A percentile compares a stretch with the other conserved stretches of the same genome.
These are phyloP conservation scores for Knipowitschia caucasica DNA, from an alignment of 2,797 vertebrate species.

Conservation along the genomic window DNA sequence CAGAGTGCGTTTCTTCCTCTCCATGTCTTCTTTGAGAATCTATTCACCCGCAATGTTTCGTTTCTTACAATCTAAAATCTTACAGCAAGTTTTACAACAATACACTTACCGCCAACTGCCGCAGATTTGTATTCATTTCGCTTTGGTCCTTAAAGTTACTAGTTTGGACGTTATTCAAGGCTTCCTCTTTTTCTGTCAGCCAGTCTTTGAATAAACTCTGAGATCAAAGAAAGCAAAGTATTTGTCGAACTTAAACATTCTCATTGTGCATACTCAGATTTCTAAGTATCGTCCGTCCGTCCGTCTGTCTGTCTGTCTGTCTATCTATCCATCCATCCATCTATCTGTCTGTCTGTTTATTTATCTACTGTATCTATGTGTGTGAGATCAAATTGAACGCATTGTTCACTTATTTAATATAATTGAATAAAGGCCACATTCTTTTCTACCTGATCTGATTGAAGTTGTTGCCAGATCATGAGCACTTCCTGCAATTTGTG, in stretches of 20 bases:
- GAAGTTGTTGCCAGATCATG: conserved; percentile 87
- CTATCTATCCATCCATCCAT: no score
- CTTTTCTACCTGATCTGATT: conserved; percentile 88
- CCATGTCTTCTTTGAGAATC: conserved; percentile 87
- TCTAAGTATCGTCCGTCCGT: no score
- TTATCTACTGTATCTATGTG: no score
- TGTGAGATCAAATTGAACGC: neutral
- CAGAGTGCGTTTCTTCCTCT: conserved; percentile 85
- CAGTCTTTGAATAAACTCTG: conserved; percentile 86
- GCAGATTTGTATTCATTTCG: conserved; percentile 87
- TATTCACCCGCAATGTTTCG: conserved; percentile 14
- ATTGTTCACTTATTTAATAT: neutral
- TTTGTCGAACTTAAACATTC: no score
- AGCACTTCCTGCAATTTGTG: conserved; percentile 86
- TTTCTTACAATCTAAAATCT: neutral
- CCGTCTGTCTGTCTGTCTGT: no score
- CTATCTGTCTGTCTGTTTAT: no score
- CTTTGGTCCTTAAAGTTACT: conserved; percentile 86
- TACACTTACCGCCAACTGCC: conserved; percentile 89
- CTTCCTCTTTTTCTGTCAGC: conserved; percentile 89
- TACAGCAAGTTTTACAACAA: neutral
- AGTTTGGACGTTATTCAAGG: conserved; percentile 86
- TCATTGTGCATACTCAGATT: no score
- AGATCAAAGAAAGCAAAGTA: conserved; percentile 17
- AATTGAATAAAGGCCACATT: no score